A percentile compares a stretch with the other conserved stretches of the same genome.
These are phyloP conservation scores for Sturnira hondurensis DNA, from an alignment of 2,113 vertebrate species.

Conservation along the genomic window DNA sequence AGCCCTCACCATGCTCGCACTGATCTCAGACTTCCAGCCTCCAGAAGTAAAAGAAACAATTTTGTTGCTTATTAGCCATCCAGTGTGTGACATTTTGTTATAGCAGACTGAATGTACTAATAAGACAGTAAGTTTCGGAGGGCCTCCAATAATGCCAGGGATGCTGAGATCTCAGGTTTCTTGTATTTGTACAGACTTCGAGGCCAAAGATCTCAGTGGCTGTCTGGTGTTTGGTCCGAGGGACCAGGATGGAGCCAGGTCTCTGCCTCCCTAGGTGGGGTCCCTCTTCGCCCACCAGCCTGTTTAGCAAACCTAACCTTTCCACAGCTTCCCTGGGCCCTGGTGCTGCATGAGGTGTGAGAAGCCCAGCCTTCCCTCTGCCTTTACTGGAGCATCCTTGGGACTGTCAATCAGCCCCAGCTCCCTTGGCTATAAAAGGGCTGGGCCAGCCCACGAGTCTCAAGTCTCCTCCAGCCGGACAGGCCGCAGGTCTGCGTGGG, in stretches of 20 bases:
- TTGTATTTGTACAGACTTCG: neutral
- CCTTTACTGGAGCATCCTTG: neutral
- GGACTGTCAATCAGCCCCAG: neutral
- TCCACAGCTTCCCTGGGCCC: neutral
- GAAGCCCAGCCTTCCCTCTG: neutral
- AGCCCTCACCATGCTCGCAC: neutral
- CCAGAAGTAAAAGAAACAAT: neutral
- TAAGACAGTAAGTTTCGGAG: neutral
- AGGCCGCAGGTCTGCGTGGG: neutral
- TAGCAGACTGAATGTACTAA: neutral
- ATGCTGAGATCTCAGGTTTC: neutral
- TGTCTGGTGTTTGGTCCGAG: neutral
- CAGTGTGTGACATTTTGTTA: neutral
- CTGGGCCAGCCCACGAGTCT: neutral
- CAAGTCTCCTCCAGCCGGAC: neutral
- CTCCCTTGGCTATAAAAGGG: neutral
- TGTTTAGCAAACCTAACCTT: neutral
- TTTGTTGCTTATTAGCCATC: neutral
- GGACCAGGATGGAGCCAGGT: neutral
- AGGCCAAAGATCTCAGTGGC: neutral
- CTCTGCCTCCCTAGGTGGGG: neutral
- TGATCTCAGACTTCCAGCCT: neutral
- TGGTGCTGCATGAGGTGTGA: neutral
- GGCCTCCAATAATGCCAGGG: neutral
- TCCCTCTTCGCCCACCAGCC: neutral